Conservation (phyloP, 2,888 invertebrate species). For the Zootermopsis nevadensis region DNA sequence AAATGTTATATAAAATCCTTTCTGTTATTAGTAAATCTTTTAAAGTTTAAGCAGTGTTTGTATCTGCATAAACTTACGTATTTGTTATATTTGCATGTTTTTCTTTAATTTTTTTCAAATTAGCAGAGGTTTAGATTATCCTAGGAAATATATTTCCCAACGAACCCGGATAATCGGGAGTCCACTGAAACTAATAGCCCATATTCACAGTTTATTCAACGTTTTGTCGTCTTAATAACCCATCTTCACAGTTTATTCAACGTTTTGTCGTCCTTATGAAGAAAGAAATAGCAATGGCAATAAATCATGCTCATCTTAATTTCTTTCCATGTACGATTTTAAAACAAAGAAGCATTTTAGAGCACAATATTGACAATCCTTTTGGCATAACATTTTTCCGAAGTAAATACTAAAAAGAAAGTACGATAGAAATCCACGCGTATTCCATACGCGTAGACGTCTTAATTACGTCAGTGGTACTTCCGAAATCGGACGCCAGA, state of each 20-base stretch:
- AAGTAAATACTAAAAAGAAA: conserved; percentile 3
- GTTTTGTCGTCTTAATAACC: no score
- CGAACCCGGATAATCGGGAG: no score
- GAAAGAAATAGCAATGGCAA: background rate
- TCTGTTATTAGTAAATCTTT: no score
- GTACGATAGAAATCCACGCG: background rate
- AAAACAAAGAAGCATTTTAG: background rate
- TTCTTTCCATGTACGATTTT: background rate
- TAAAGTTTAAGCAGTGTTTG: no score
- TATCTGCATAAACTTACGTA: no score
- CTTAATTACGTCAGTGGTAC: background rate
- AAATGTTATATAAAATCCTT: no score
- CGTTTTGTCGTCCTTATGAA: background rate
- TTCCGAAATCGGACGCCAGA: conserved; percentile 4
- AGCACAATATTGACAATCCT: background rate
- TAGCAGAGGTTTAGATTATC: no score
- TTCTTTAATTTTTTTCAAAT: no score
- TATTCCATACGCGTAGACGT: conserved; percentile 25
- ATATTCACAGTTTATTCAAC: no score
- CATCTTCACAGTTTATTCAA: background rate
- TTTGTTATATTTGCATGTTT: no score
- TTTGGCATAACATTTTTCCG: conserved; percentile 10
- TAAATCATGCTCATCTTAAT: conserved; percentile 2
- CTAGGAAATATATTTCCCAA: no score
- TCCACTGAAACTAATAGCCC: no score